Conservation (phyloP, 2,797 vertebrate species). For the Chaenodraco wilsoni region DNA sequence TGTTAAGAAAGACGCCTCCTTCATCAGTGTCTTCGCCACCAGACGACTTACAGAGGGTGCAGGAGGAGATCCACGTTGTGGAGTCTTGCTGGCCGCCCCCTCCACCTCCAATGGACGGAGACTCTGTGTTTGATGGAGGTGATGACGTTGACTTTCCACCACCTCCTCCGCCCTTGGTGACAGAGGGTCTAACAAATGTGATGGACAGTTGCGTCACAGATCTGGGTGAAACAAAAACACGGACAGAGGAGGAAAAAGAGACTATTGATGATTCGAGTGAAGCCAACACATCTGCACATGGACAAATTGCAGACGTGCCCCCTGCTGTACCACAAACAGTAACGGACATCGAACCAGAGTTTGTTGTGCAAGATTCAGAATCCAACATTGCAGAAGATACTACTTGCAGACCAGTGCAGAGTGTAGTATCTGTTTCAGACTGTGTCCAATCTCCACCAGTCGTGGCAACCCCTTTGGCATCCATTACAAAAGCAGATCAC, state of each 20-base stretch:
- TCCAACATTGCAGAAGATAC: slow-evolving; percentile 19
- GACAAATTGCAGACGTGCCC: slow-evolving; percentile 26
- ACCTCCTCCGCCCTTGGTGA: slow-evolving; percentile 77
- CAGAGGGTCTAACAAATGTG: slow-evolving; percentile 56
- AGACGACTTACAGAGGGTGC: slow-evolving; percentile 60
- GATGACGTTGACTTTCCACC: slow-evolving; percentile 90
- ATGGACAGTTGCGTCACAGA: slow-evolving; percentile 41
- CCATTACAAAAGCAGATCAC: slow-evolving; percentile 36
- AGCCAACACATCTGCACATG: slow-evolving; percentile 1
- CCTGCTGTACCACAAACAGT: slow-evolving; percentile 11
- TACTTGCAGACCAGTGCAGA: slow-evolving; percentile 19
- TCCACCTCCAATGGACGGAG: slow-evolving; percentile 88
- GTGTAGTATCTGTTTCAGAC: slow-evolving; percentile 28
- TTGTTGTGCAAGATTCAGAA: slow-evolving; percentile 12
- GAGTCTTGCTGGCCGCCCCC: slow-evolving; percentile 92
- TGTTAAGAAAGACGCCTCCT: slow-evolving; percentile 78
- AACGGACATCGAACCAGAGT: slow-evolving; percentile 19
- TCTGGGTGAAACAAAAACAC: slow-evolving; percentile 10
- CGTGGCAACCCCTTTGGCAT: slow-evolving; percentile 28
- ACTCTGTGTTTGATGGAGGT: slow-evolving; percentile 88
- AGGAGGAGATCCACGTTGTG: slow-evolving; percentile 50
- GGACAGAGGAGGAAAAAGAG: slow-evolving; percentile 13
- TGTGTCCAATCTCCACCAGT: slow-evolving; percentile 30
- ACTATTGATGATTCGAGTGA: slow-evolving; percentile 24
- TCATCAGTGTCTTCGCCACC: slow-evolving; percentile 59